phyloP scores from a whole-genome alignment of 2,113 vertebrate genomes.

The Ictidomys tridecemlineatus region DNA sequence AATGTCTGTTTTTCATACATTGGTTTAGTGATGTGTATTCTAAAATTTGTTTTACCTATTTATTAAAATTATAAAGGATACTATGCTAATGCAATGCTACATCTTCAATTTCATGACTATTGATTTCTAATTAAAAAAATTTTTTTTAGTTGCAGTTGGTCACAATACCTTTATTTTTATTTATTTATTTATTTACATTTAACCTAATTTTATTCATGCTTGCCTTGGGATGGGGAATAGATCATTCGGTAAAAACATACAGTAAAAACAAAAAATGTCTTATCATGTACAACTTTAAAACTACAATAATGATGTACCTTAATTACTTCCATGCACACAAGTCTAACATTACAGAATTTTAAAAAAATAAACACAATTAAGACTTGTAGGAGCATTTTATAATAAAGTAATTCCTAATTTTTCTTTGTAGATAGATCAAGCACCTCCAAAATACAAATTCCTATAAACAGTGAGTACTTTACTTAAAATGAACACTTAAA shows the following conservation, averaged over 20 bases:
- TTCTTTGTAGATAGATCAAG: conserved; percentile 91
- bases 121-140: not conserved
- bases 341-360: conserved; percentile 91
- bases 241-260: conserved; percentile 94
- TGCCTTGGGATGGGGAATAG: conserved; percentile 89
- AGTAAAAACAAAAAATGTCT: conserved; percentile 93
- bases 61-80: conserved; percentile 8
- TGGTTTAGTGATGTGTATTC: not conserved
- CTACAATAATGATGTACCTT: conserved; percentile 96
- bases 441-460: conserved; percentile 94
- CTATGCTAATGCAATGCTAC: not conserved
- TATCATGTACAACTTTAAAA: conserved; percentile 94
- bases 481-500: conserved; percentile 90
- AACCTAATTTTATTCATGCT: conserved; percentile 98
- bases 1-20: not conserved
- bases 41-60: conserved; percentile 33
- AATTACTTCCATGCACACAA: conserved; percentile 95
- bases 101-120: conserved; percentile 36
- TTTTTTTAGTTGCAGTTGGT: too few relatives aligned
- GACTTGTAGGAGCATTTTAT: conserved; percentile 95
- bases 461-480: conserved; percentile 93
- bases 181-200: conserved; percentile 87
- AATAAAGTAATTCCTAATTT: conserved; percentile 93
- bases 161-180: too few relatives aligned
- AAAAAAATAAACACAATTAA: conserved; percentile 94